These are phyloP conservation scores for Phyllopteryx taeniolatus DNA, from an alignment of 2,113 vertebrate genomes.

Conservation along the genomic window DNA sequence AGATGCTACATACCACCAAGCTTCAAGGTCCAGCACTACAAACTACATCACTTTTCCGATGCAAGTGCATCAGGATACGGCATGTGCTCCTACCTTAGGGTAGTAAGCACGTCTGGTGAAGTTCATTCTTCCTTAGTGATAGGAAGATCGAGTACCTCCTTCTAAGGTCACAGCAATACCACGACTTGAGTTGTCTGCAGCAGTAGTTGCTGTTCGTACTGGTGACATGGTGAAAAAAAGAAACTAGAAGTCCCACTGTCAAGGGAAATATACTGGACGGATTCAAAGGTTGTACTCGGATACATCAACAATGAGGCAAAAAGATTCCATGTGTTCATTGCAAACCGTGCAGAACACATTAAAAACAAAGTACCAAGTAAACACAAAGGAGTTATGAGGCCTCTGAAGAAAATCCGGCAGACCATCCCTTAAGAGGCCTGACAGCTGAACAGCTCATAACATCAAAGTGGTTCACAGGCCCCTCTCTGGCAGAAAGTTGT, in stretches of 20 bases:
- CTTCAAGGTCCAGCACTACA: not conserved
- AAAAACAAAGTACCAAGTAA: constrained; percentile 5
- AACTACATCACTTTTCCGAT: constrained; percentile 10
- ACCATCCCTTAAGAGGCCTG: not conserved
- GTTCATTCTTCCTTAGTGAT: not conserved
- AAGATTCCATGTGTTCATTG: constrained; percentile 30
- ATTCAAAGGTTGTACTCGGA: not conserved
- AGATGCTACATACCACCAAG: constrained; percentile 5
- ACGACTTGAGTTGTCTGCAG: no score
- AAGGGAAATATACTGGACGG: constrained; percentile 19
- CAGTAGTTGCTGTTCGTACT: not conserved
- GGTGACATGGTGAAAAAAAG: not conserved
- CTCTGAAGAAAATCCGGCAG: not conserved
- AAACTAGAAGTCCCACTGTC: not conserved
- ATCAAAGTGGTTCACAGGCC: not conserved
- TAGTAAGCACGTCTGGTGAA: not conserved
- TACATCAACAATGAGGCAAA: constrained; percentile 24
- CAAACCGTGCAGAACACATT: constrained; percentile 14
- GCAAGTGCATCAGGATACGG: constrained; percentile 6
- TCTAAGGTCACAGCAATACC: not conserved
- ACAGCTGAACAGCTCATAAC: not conserved
- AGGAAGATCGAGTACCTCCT: not conserved
- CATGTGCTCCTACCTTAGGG: not conserved
- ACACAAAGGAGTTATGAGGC: not conserved
- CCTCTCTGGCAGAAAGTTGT: not conserved